A percentile compares a stretch with the other conserved stretches of the same genome.
These are phyloP conservation scores for Urosaurus nigricauda DNA, from an alignment of 2,797 vertebrate species.

Conservation along the genomic window DNA sequence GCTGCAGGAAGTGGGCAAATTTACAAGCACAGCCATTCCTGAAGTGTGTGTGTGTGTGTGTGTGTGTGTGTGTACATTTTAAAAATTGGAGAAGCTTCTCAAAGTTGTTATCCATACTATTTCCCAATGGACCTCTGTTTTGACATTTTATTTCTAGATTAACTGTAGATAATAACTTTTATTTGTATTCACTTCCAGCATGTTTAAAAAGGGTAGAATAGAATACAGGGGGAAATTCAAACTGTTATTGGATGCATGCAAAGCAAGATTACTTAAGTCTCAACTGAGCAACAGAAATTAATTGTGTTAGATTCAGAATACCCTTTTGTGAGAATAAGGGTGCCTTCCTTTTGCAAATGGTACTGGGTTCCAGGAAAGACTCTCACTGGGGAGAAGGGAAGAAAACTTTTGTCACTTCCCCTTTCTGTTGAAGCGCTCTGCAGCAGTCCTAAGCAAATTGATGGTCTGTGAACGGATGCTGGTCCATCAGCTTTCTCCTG, in stretches of 20 bases:
- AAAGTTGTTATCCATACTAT: constrained; percentile 56
- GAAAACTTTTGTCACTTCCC: no score
- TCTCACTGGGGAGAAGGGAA: no score
- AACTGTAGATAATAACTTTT: constrained; percentile 15
- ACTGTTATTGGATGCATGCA: constrained; percentile 39
- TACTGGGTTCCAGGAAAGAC: no score
- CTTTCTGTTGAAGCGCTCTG: no score
- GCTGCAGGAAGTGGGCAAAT: constrained; percentile 73
- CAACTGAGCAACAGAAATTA: constrained; percentile 28
- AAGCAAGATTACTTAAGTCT: constrained; percentile 45
- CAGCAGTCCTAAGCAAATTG: no score
- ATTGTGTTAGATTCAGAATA: neutral
- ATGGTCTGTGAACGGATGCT: no score
- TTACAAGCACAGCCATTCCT: constrained; percentile 47
- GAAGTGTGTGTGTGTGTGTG: constrained; percentile 2
- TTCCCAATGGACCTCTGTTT: constrained; percentile 31
- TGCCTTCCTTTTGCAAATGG: neutral
- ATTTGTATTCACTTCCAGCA: constrained; percentile 30
- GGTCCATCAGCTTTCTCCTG: no score
- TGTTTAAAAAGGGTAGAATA: constrained; percentile 16
- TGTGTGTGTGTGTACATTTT: constrained; percentile 16
- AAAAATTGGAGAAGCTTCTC: constrained; percentile 50
- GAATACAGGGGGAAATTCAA: constrained; percentile 56
- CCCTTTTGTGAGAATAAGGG: neutral
- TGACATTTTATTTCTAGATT: constrained; percentile 52